Evolutionary conservation across 1,140 invertebrate genomes (phyloP), one percentile per base, ranked within the genome.

Genomic region (Plodia interpunctella): DNA sequence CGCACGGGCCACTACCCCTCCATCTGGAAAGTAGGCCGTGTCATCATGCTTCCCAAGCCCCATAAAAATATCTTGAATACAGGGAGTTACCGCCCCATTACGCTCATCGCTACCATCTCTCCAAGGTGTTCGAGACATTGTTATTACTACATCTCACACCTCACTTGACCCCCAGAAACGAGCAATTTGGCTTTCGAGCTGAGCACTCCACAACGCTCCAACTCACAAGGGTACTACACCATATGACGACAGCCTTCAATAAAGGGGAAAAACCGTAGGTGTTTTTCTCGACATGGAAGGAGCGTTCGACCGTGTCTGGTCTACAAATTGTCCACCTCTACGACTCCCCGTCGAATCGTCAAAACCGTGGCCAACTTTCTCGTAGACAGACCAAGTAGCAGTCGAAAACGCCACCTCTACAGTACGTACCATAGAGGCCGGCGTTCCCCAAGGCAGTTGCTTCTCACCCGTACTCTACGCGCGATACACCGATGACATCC

Each of bases 221-320:
- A 25, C 32, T 76, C 15, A 32, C 63, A 4, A 56, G 70, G 32
- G 70, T 76, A 2, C 32, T 70, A 5, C 62, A 69, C 59, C 11
- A 32, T 0, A 4, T 58, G 10, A 18, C 61, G 1, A 25, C 21
- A 25, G 19, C 11, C 6, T 5, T 60, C n/a, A 55, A 53, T 10
- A 28, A 32, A 0, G 13, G 25, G 10, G 15, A 44, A 11, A 51
- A 57, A 19, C 49, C 3, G 57, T 58, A 49, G 57, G 57, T 15
- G 38, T 75, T 0, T 78, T 83, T 25, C 61, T 85, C 1, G 78
- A 87, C 32, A 66, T 84, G 0, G 49, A 65, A 28, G 74, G 79
- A 62, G 78, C 84, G 0, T 79, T 86, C 83, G 78, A 81, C 21
- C 59, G 1, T 72, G 78, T 1, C 57, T 83, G 0, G n/a, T 77